These are phyloP conservation scores for Nezara viridula DNA, from an alignment of 2,888 invertebrate genomes.

Conservation along the genomic window DNA sequence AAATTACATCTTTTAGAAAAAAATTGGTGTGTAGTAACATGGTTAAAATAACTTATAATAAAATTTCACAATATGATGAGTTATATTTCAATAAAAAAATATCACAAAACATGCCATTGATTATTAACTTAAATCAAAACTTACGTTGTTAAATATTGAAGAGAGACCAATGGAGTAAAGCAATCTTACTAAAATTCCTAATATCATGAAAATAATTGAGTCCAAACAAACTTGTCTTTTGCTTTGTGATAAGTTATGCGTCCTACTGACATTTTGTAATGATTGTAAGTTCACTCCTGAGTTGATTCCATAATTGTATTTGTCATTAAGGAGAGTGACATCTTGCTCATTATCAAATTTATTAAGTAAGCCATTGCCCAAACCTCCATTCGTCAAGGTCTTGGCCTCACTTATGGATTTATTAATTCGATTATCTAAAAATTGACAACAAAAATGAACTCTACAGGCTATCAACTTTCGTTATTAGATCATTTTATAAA, in stretches of 20 bases:
- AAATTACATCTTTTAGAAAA: no score
- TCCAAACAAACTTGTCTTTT: not conserved
- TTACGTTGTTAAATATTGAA: not conserved
- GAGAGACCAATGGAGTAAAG: constrained; percentile 20
- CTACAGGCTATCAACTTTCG: not conserved
- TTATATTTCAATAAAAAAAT: not conserved
- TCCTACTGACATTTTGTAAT: not conserved
- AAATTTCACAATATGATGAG: no score
- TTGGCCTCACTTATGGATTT: not conserved
- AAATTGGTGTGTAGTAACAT: no score
- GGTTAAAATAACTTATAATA: no score
- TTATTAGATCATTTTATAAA: not conserved
- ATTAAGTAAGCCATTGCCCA: not conserved
- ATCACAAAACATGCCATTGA: not conserved
- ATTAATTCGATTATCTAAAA: not conserved
- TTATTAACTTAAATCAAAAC: not conserved
- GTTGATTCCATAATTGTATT: not conserved
- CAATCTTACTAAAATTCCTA: not conserved
- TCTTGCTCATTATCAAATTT: not conserved
- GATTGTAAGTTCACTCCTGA: not conserved
- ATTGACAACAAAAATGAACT: not conserved
- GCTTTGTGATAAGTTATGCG: not conserved
- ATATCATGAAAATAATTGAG: constrained; percentile 11
- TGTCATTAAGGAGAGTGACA: not conserved
- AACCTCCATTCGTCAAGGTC: not conserved